These are phyloP conservation scores for Xylota sylvarum DNA, from an alignment of 2,888 invertebrate species.

Conservation along the genomic window DNA sequence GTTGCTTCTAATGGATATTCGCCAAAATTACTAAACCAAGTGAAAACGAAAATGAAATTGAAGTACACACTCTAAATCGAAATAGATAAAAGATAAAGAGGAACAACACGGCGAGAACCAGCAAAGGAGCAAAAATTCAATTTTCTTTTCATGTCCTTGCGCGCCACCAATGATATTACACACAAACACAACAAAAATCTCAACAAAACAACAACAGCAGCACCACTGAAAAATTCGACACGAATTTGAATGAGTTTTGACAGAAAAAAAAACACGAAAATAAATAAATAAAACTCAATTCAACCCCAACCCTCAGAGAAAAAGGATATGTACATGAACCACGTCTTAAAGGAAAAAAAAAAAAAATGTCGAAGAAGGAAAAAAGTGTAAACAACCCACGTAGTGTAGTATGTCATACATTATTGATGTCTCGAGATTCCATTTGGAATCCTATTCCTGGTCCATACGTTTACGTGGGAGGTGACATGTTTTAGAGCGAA, in stretches of 20 bases:
- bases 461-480: conserved; percentile 1
- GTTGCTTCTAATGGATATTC: conserved; percentile 29
- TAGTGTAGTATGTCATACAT: conserved; percentile 61
- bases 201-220: conserved; percentile 34
- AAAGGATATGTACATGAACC: conserved; percentile 12
- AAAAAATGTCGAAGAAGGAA: background rate
- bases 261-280: conserved; percentile 18
- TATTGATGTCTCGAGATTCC: conserved; percentile 63
- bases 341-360: background rate
- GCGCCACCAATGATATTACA: background rate
- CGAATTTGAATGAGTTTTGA: conserved; percentile 68
- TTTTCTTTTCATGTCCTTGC: conserved; percentile 66
- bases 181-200: background rate
- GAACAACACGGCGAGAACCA: conserved; percentile 35
- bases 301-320: background rate
- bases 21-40: background rate
- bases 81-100: conserved; percentile 59
- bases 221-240: conserved; percentile 47
- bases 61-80: conserved; percentile 56
- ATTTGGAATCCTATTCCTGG: conserved; percentile 21
- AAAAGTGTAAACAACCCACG: conserved; percentile 70
- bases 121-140: conserved; percentile 69
- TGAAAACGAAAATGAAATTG: conserved; percentile 43
- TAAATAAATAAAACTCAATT: background rate
- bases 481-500: conserved; percentile 11